Evolutionary conservation across 2,797 vertebrate genomes (phyloP), one percentile per base, ranked within the genome.

Genomic region (Diceros bicornis): DNA sequence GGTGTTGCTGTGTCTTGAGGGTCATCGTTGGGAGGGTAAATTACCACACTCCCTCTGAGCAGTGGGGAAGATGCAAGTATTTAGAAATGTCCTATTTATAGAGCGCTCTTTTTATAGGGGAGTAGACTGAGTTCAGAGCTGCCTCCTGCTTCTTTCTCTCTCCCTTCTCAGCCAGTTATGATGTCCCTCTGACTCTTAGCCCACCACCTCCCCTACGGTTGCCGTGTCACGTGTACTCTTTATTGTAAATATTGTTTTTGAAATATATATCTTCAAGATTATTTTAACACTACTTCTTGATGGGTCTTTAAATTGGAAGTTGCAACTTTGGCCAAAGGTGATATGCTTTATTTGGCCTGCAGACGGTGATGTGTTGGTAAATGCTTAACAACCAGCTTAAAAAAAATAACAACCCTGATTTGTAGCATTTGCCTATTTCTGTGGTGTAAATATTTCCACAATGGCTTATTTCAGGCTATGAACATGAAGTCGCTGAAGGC

Each of bases 301-400:
- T 91, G 41, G 29, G 16, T 66, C 17, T 89, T 89, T 91, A 37
- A 85, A 62, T 78, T 13, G 95, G 62, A 93, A 74, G 62, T 64
- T 82, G 37, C 44, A 27, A 27, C 41, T 57, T 47, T 14, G 57
- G 41, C 89, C 12, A n/a, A 66, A 78, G 72, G 25, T 1, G 18
- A 17, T 25, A 4, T 41, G 7, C 13, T 23, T 87, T 64, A 32
- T 91, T 81, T 34, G 37, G 20, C 44, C 61, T 2, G 1, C 2
- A 41, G 57, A n/a, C 74, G 29, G 21, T 25, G 14, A 83, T 25
- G 10, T 88, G 74, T 74, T 75, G 66, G 34, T 47, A 92, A 77
- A 82, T 66, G 4, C 83, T 74, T 89, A 74, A 79, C 16, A 44
- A 29, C 14, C 23, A 72, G 25, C 27, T 87, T n/a, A 14, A 94